A percentile compares a stretch with the other conserved stretches of the same genome.
phyloP scores from a whole-genome alignment of 53 echinoderm and acorn worm species.

The Zoroaster sp. region DNA sequence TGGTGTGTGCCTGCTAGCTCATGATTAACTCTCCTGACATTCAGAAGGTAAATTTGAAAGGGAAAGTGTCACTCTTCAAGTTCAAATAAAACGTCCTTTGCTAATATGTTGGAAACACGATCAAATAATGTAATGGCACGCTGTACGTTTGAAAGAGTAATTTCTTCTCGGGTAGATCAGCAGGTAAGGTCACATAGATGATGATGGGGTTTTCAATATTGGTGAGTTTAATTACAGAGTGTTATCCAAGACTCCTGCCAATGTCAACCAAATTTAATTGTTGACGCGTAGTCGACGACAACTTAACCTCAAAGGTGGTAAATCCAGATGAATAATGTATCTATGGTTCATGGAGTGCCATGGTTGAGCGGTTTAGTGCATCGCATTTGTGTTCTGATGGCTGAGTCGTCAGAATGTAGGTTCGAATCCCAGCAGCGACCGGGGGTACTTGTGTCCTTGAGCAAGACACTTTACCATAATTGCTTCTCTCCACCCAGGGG shows the following conservation, averaged over 20 bases:
- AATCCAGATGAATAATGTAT: no score
- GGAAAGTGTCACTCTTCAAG: not conserved
- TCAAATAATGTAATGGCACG: not conserved
- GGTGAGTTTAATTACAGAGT: not conserved
- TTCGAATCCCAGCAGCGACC: no score
- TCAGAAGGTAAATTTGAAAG: not conserved
- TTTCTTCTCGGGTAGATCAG: not conserved
- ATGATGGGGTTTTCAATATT: not conserved
- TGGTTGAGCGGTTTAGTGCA: no score
- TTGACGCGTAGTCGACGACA: not conserved
- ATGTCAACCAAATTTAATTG: not conserved
- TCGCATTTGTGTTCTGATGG: no score
- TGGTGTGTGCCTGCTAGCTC: not conserved
- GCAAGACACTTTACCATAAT: no score
- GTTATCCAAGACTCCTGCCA: not conserved
- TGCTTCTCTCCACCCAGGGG: no score
- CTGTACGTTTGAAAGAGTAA: not conserved
- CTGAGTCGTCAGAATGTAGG: no score
- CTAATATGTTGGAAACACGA: not conserved
- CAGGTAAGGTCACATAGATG: not conserved
- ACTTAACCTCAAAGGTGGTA: no score
- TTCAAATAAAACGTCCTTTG: not conserved
- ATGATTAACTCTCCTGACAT: not conserved
- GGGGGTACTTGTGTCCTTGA: no score
- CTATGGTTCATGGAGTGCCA: no score